Evolutionary conservation across 1,140 invertebrate genomes (phyloP).

Genomic region (Planococcus citri): DNA sequence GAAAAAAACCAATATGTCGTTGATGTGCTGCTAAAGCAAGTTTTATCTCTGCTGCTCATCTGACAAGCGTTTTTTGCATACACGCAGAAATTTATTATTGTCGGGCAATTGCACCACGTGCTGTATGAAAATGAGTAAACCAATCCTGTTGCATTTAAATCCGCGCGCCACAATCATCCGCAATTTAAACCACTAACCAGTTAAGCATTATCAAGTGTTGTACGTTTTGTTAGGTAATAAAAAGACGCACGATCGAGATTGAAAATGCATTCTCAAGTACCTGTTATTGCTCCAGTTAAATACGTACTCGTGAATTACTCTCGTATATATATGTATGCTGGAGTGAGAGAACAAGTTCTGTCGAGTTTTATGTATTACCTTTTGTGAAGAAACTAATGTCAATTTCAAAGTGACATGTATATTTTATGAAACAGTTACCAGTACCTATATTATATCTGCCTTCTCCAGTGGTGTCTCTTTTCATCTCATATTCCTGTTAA

Average conservation of each 20-base stretch:
- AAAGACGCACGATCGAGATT: slow-evolving; percentile 8
- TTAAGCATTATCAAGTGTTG: background rate
- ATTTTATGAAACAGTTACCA: slow-evolving; percentile 18
- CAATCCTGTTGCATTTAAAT: background rate
- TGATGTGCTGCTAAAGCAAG: background rate
- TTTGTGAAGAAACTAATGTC: slow-evolving; percentile 14
- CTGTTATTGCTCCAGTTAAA: slow-evolving; percentile 14
- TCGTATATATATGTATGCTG: no score
- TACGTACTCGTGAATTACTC: background rate
- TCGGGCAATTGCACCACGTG: background rate
- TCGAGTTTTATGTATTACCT: slow-evolving; percentile 7
- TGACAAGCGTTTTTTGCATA: background rate
- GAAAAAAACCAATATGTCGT: background rate
- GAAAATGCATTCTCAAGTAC: background rate
- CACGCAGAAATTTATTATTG: background rate
- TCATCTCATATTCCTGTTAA: background rate
- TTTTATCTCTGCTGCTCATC: background rate
- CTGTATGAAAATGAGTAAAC: background rate
- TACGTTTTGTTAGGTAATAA: background rate
- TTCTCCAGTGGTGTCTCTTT: background rate
- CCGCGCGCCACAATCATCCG: background rate
- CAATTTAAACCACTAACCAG: background rate
- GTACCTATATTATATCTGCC: no score
- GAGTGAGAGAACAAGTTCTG: slow-evolving; percentile 3
- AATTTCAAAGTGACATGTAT: slow-evolving; percentile 11